Conservation (phyloP, 2,113 vertebrate genomes). For the Psilopsiagon aurifrons region DNA sequence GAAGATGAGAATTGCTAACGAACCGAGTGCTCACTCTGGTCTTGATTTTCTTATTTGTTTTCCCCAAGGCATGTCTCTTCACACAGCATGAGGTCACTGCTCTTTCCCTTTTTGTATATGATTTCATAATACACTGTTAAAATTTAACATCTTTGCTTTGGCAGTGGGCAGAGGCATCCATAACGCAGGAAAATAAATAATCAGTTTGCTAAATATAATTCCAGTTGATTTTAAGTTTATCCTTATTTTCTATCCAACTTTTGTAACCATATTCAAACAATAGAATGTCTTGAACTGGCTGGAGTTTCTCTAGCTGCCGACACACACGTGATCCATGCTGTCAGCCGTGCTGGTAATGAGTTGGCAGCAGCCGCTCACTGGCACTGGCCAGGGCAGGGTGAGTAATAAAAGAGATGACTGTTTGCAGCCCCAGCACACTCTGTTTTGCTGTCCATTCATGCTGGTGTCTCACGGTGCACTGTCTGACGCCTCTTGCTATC, state of each 20-base stretch:
- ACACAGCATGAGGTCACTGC: not conserved
- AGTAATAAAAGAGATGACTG: not conserved
- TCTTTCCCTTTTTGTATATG: slow-evolving; percentile 43
- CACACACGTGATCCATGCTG: not conserved
- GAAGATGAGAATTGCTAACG: not conserved
- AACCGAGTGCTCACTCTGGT: not conserved
- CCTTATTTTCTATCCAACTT: not conserved
- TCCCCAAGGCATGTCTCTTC: not conserved
- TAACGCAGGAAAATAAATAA: slow-evolving; percentile 45
- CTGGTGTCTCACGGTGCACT: rapidly evolving
- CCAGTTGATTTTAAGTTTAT: not conserved
- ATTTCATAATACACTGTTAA: slow-evolving; percentile 4
- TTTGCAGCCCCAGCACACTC: not conserved
- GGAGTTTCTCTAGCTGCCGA: not conserved
- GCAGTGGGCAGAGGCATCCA: not conserved
- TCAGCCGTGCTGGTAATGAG: not conserved
- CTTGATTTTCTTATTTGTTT: no score
- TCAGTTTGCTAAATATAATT: slow-evolving; percentile 26
- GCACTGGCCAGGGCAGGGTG: not conserved
- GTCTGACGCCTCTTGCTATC: rapidly evolving
- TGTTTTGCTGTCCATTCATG: not conserved
- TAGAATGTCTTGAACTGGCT: not conserved
- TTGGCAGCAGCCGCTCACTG: not conserved
- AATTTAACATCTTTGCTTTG: slow-evolving; percentile 42
- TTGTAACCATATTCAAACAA: not conserved